phyloP scores from a whole-genome alignment of 2,113 vertebrate species.

The Lampris incognitus region DNA sequence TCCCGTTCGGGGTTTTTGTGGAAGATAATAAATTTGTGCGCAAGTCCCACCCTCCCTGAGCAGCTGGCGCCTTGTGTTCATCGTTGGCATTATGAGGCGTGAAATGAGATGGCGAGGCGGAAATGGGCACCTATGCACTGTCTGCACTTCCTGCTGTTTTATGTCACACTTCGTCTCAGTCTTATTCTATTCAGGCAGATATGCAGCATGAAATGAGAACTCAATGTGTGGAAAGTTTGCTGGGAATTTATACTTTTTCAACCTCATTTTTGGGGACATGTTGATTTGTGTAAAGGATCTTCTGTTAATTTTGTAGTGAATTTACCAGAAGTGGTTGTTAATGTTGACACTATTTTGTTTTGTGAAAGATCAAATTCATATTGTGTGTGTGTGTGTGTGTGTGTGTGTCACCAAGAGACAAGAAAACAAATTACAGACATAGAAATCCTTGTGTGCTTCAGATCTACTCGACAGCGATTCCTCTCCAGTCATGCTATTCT shows the following conservation, averaged over 20 bases:
- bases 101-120: constrained; percentile 42
- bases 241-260: neutral
- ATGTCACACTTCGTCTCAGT: neutral
- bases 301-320: constrained; percentile 13
- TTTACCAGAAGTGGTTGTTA: neutral
- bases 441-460: too few relatives aligned
- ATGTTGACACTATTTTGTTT: neutral
- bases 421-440: too few relatives aligned
- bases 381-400: too few relatives aligned
- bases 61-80: constrained; percentile 55
- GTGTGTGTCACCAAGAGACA: too few relatives aligned
- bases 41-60: constrained; percentile 52
- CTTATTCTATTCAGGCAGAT: neutral
- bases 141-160: constrained; percentile 9
- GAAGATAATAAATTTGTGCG: constrained; percentile 15
- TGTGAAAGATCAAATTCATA: constrained; percentile 34
- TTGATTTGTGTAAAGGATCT: neutral
- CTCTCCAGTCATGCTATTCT: too few relatives aligned
- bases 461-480: too few relatives aligned
- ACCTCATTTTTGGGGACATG: neutral
- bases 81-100: constrained; percentile 30
- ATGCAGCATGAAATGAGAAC: constrained; percentile 46
- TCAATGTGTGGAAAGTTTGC: constrained; percentile 12
- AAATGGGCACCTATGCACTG: constrained; percentile 9
- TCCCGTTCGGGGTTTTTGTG: too few relatives aligned